Evolutionary conservation across 2,113 vertebrate species (phyloP).

Genomic region (Chaetura pelagica): DNA sequence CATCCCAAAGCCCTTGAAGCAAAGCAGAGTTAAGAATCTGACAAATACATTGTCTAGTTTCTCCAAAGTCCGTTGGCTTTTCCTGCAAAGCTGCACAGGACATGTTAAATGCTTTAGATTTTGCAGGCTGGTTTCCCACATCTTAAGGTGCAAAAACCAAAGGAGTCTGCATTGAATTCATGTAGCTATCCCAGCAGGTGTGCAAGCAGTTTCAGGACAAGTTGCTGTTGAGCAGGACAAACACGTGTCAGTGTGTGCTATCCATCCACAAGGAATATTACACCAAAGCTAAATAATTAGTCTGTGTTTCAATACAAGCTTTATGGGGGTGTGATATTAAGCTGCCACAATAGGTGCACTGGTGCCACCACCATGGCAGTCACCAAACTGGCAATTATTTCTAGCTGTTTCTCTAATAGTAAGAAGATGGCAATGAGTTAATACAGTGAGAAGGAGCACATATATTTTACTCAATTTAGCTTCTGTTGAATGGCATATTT

Average conservation of each 20-base stretch:
- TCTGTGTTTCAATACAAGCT: neutral
- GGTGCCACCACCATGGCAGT: neutral
- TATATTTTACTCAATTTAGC: neutral
- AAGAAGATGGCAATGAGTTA: neutral
- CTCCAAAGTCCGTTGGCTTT: neutral
- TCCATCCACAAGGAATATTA: neutral
- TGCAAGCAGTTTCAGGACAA: neutral
- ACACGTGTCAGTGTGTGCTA: neutral
- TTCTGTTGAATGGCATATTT: neutral
- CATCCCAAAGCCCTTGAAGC: neutral
- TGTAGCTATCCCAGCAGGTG: neutral
- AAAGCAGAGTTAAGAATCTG: neutral
- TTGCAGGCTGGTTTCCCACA: neutral
- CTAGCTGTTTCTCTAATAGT: neutral
- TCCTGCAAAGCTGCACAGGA: neutral
- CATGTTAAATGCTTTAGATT: neutral
- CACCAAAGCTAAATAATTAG: neutral
- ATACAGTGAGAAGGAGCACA: neutral
- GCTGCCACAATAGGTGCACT: neutral
- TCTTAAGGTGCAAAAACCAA: neutral
- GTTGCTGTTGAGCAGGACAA: neutral
- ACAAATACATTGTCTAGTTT: neutral
- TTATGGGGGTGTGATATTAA: neutral
- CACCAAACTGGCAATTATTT: neutral
- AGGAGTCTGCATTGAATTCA: neutral